A percentile compares a stretch with the other conserved stretches of the same genome.
Conservation (phyloP, 2,797 vertebrate species). For the Rhinogobio ventralis region DNA sequence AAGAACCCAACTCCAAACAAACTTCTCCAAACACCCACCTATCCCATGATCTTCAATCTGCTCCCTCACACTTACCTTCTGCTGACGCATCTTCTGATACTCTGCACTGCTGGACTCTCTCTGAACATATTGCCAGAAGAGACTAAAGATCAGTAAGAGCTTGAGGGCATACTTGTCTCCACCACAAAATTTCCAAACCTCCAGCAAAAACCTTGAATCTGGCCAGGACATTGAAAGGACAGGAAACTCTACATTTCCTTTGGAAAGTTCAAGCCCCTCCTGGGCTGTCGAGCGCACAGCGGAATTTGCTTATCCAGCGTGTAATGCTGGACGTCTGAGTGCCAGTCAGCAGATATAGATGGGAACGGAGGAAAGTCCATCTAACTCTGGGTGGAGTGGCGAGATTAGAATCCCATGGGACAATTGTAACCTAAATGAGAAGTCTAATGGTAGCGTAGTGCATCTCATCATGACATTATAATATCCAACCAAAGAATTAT, state of each 20-base stretch:
- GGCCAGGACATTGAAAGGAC: conserved; percentile 48
- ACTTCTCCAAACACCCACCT: neutral
- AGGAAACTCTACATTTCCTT: conserved; percentile 64
- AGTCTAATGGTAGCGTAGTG: conserved; percentile 12
- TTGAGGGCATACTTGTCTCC: neutral
- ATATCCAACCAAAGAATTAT: conserved; percentile 30
- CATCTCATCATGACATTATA: conserved; percentile 13
- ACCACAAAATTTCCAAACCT: conserved; percentile 30
- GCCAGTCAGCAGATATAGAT: conserved; percentile 32
- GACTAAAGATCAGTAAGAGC: conserved; percentile 57
- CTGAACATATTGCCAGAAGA: conserved; percentile 61
- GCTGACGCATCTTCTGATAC: conserved; percentile 44
- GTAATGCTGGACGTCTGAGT: conserved; percentile 20
- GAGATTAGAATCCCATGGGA: conserved; percentile 45
- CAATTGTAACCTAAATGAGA: conserved; percentile 9
- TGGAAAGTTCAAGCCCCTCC: conserved; percentile 53
- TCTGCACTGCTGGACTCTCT: conserved; percentile 55
- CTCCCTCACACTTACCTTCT: conserved; percentile 53
- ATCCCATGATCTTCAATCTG: neutral
- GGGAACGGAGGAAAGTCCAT: conserved; percentile 24
- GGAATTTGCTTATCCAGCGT: conserved; percentile 18
- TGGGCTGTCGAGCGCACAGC: conserved; percentile 44
- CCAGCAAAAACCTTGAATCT: conserved; percentile 44
- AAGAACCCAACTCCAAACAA: neutral
- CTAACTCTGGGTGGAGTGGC: conserved; percentile 49